Evolutionary conservation across 2,797 vertebrate species (phyloP), one percentile per base, ranked within the genome.

Genomic region (Psittacula derbiana): DNA sequence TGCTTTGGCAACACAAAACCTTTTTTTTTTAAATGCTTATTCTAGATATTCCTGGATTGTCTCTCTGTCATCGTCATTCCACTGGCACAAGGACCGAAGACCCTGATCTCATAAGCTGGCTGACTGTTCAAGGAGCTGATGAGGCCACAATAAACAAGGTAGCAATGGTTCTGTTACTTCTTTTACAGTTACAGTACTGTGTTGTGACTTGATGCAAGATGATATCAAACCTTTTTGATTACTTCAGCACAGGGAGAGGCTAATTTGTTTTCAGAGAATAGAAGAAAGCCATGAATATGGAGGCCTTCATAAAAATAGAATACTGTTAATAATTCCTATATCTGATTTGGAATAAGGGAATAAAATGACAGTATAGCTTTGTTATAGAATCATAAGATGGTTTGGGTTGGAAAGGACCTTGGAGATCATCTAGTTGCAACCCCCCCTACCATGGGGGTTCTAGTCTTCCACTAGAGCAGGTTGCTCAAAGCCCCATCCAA

Each of bases 101-200:
- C 92, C 95, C 98, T 3, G 98, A 99, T 79, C 98, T 99, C 93
- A 98, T 97, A 82, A 96, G 97, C 69, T 99, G 99, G 99, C 98
- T 99, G 86, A 98, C 93, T 44, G 97, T 97, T 62, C 98, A 98
- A 3, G 98, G 98, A 61, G 99, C 98, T 5, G 99, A 99, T 61
- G 98, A 98, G 83, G 99, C 99, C 94, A 98, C 99, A 2, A 98
- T 99, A 94, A 98, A 99, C 92, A 98, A 93, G 98, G 99, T 99
- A 98, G 96, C 95, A 69, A 85, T 67, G 52, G 20, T 80, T 80
- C 55, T 52, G 8, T 64, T 70, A 16, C 18, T 41, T 27, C 40
- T 79, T 64, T 74, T 52, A 64, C 58, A 31, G 38, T 2, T 71
- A 71, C 52, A 71, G 7, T 40, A 49, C 23, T 69, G 8, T 30